Evolutionary conservation across 2,113 vertebrate genomes (phyloP).

Genomic region (Gallinago undulata): DNA sequence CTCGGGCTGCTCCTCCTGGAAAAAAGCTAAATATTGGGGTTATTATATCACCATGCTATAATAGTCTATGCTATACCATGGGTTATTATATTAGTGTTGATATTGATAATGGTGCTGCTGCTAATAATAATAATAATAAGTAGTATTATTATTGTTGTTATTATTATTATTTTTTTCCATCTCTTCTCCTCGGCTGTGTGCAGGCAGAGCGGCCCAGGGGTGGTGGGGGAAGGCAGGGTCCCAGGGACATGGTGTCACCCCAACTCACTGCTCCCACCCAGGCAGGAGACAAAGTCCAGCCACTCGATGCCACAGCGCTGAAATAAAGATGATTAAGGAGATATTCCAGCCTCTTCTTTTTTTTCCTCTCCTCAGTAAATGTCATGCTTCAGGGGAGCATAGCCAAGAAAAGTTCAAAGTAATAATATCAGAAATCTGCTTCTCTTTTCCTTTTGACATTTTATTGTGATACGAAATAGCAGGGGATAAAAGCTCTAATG

Average conservation of each 20-base stretch:
- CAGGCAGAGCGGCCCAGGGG: accelerated
- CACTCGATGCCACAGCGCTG: not conserved
- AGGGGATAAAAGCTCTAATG: slow-evolving; percentile 47
- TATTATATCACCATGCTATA: accelerated
- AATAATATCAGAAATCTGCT: slow-evolving; percentile 68
- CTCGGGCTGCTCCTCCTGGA: not conserved
- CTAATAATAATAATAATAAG: too few relatives aligned
- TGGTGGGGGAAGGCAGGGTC: not conserved
- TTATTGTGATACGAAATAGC: slow-evolving; percentile 64
- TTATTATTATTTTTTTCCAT: too few relatives aligned
- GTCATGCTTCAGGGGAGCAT: slow-evolving; percentile 64
- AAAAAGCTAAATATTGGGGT: not conserved
- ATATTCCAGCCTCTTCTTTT: not conserved
- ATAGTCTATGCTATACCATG: accelerated
- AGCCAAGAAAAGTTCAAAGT: slow-evolving; percentile 72
- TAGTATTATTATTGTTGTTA: too few relatives aligned
- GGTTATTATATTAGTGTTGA: too few relatives aligned
- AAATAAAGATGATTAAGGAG: slow-evolving; percentile 44
- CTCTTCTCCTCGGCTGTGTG: accelerated
- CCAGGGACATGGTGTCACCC: not conserved
- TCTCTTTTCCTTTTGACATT: slow-evolving; percentile 72
- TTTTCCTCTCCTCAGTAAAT: slow-evolving; percentile 52
- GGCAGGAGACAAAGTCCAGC: not conserved
- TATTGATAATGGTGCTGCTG: not conserved
- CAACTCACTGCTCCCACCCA: not conserved